phyloP scores from a whole-genome alignment of 2,888 invertebrate species.

The Lacanobia wlatinum region DNA sequence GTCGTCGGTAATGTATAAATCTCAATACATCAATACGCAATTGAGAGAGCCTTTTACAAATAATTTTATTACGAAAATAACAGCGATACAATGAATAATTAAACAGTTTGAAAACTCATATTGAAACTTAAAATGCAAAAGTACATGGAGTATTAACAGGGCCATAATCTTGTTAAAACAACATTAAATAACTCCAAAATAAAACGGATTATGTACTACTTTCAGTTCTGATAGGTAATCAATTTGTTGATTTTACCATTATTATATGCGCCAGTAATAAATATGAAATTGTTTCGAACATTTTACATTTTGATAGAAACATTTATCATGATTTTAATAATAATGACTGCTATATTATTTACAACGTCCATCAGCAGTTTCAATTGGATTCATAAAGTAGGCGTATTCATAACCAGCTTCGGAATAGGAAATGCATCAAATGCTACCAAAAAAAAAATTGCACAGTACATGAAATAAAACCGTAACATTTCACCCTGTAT shows the following conservation, averaged over 20 bases:
- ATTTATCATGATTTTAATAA: too few relatives aligned
- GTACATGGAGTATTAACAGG: not conserved
- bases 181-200: not conserved
- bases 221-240: not conserved
- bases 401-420: too few relatives aligned
- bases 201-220: not conserved
- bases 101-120: not conserved
- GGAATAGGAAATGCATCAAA: too few relatives aligned
- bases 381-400: not conserved
- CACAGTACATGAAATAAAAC: too few relatives aligned
- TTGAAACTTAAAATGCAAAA: not conserved
- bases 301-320: not conserved
- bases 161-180: not conserved
- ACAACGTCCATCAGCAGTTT: not conserved
- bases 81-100: not conserved
- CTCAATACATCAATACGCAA: slow-evolving; percentile 10
- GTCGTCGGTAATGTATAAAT: slow-evolving; percentile 10
- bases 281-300: not conserved
- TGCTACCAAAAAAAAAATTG: too few relatives aligned
- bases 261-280: not conserved
- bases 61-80: not conserved
- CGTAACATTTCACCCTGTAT: too few relatives aligned
- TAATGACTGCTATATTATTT: too few relatives aligned
- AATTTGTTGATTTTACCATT: not conserved
- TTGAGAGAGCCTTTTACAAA: not conserved